phyloP scores from a whole-genome alignment of 1,140 invertebrate genomes.

The Drosophila neocordata region DNA sequence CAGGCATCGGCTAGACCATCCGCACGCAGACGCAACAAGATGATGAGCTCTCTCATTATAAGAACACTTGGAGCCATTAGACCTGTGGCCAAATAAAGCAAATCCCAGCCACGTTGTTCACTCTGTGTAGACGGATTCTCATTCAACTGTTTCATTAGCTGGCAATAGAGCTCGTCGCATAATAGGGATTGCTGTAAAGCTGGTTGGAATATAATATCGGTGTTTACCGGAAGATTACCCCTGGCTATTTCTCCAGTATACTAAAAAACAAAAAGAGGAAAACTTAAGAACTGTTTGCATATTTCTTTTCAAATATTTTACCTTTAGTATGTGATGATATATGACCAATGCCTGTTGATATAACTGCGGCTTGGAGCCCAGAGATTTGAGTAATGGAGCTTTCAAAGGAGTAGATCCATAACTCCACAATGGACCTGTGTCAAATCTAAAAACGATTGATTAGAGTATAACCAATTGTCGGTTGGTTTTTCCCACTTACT shows the following conservation, averaged over 20 bases:
- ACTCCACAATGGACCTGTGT: constrained; percentile 89
- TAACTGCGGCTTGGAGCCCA: constrained; percentile 89
- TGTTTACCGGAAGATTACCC: constrained; percentile 87
- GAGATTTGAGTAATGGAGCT: constrained; percentile 92
- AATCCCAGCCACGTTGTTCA: constrained; percentile 96
- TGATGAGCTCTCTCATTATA: constrained; percentile 85
- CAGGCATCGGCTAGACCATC: constrained; percentile 92
- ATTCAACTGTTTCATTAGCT: constrained; percentile 96
- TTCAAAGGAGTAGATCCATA: constrained; percentile 93
- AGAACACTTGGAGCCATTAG: constrained; percentile 89
- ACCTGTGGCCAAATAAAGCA: constrained; percentile 95
- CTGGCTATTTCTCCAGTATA: constrained; percentile 97
- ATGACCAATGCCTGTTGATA: constrained; percentile 89
- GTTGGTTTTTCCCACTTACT: constrained; percentile 32
- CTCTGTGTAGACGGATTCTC: constrained; percentile 92
- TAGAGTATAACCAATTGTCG: no score
- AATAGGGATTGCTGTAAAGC: constrained; percentile 91
- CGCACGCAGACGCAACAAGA: constrained; percentile 91
- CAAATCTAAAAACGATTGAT: constrained; percentile 19
- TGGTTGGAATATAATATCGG: constrained; percentile 94
- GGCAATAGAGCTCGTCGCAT: constrained; percentile 96
- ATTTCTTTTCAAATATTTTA: constrained; percentile 6
- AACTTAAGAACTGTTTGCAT: not conserved
- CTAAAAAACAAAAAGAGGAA: constrained; percentile 15
- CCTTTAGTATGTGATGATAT: constrained; percentile 92